Percentiles rank a stretch among this genome's conserved stretches.
Evolutionary conservation across 1,140 invertebrate species (phyloP).

Genomic region (Scaptomyza montana): DNA sequence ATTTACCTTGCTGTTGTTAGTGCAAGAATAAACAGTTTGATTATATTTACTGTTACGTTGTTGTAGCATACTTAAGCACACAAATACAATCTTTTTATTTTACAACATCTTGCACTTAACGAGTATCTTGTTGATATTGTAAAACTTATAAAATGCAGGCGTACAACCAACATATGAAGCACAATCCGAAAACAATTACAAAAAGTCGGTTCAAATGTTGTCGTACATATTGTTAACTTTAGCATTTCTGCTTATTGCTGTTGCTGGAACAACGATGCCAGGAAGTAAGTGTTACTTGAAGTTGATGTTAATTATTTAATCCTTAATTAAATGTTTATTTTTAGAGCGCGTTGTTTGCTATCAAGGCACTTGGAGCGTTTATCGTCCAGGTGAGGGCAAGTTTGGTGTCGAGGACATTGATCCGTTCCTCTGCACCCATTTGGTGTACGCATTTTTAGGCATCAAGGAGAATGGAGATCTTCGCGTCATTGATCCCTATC

Average conservation of each 20-base stretch:
- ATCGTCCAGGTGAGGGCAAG: slow-evolving; percentile 87
- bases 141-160: slow-evolving; percentile 50
- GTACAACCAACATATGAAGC: background rate
- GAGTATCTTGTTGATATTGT: slow-evolving; percentile 16
- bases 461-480: slow-evolving; percentile 85
- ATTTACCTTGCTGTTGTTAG: slow-evolving; percentile 56
- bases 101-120: slow-evolving; percentile 43
- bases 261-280: background rate
- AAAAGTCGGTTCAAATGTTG: slow-evolving; percentile 36
- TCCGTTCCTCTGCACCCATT: slow-evolving; percentile 88
- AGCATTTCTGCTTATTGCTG: slow-evolving; percentile 19
- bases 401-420: slow-evolving; percentile 88
- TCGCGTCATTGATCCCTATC: slow-evolving; percentile 86
- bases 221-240: background rate
- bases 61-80: slow-evolving; percentile 30
- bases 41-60: slow-evolving; percentile 48
- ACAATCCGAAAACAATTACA: slow-evolving; percentile 13
- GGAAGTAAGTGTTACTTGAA: slow-evolving; percentile 41
- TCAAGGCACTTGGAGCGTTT: slow-evolving; percentile 90
- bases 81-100: slow-evolving; percentile 44
- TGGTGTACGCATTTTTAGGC: slow-evolving; percentile 90
- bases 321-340: slow-evolving; percentile 28
- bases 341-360: slow-evolving; percentile 88
- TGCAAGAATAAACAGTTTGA: slow-evolving; percentile 61
- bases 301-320: background rate